Percentiles rank a stretch among this genome's conserved stretches.
Conservation (phyloP, 1,140 invertebrate species). For the Brachionus calyciflorus region DNA sequence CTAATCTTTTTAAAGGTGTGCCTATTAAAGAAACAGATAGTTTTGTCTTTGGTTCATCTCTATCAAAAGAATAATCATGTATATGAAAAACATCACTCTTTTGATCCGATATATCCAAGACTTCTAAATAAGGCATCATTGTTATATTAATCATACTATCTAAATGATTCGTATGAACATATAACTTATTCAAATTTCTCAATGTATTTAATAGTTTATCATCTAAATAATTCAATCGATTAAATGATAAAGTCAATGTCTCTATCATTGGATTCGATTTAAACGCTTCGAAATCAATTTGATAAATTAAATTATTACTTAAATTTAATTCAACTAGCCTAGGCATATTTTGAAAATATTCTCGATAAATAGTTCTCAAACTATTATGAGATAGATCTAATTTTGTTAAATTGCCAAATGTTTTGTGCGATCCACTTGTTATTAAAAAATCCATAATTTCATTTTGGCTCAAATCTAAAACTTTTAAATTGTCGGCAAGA, state of each 20-base stretch:
- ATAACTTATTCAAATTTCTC: not conserved
- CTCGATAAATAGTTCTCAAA: not conserved
- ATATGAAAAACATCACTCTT: not conserved
- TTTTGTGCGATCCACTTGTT: not conserved
- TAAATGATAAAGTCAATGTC: not conserved
- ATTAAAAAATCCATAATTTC: not conserved
- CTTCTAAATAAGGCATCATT: not conserved
- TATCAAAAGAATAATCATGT: conserved; percentile 9
- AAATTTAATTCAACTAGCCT: not conserved
- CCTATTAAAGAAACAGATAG: not conserved
- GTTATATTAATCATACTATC: not conserved
- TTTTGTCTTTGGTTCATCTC: not conserved
- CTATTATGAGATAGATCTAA: not conserved
- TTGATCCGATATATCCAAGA: not conserved
- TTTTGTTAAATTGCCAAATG: not conserved
- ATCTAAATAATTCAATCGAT: conserved; percentile 15
- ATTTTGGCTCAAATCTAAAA: not conserved
- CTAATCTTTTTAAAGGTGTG: not conserved
- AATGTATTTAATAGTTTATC: not conserved
- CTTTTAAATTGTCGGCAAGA: not conserved
- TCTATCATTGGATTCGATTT: not conserved
- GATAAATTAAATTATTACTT: conserved; percentile 4
- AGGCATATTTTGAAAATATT: conserved; percentile 21
- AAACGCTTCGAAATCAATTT: conserved; percentile 13
- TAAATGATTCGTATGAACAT: not conserved